A percentile compares a stretch with the other conserved stretches of the same genome.
These are phyloP conservation scores for Zygothrica quintamaculata DNA, from an alignment of 2,888 invertebrate species.

Conservation along the genomic window DNA sequence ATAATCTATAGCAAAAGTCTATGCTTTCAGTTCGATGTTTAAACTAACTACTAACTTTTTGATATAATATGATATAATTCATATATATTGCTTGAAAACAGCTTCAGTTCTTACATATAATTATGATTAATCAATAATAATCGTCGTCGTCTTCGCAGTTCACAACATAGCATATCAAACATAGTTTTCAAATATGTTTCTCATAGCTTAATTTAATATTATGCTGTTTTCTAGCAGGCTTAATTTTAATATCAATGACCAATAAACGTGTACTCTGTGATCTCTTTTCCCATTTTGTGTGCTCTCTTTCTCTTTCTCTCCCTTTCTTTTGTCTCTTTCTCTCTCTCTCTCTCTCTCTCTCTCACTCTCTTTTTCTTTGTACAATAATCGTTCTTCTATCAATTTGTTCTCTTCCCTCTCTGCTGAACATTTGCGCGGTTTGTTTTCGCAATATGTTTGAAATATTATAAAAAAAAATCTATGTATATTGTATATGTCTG, in stretches of 20 bases:
- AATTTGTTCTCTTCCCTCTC: slow-evolving; percentile 38
- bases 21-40: slow-evolving; percentile 24
- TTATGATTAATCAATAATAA: background rate
- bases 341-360: slow-evolving; percentile 36
- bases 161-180: slow-evolving; percentile 28
- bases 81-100: slow-evolving; percentile 37
- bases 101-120: slow-evolving; percentile 40
- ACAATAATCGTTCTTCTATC: slow-evolving; percentile 47
- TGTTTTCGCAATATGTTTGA: slow-evolving; percentile 17
- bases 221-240: slow-evolving; percentile 55
- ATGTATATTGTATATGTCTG: slow-evolving; percentile 41
- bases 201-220: slow-evolving; percentile 45
- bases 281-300: slow-evolving; percentile 81
- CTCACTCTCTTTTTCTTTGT: slow-evolving; percentile 49
- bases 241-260: slow-evolving; percentile 53
- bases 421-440: slow-evolving; percentile 40
- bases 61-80: slow-evolving; percentile 15
- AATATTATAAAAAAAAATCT: slow-evolving; percentile 10
- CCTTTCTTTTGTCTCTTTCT: slow-evolving; percentile 44
- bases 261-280: slow-evolving; percentile 75
- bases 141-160: slow-evolving; percentile 27
- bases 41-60: too few species aligned
- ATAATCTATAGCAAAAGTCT: background rate
- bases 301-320: slow-evolving; percentile 68
- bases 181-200: slow-evolving; percentile 31